Conservation (phyloP, 2,797 vertebrate species). For the Leptodon cayanensis region DNA sequence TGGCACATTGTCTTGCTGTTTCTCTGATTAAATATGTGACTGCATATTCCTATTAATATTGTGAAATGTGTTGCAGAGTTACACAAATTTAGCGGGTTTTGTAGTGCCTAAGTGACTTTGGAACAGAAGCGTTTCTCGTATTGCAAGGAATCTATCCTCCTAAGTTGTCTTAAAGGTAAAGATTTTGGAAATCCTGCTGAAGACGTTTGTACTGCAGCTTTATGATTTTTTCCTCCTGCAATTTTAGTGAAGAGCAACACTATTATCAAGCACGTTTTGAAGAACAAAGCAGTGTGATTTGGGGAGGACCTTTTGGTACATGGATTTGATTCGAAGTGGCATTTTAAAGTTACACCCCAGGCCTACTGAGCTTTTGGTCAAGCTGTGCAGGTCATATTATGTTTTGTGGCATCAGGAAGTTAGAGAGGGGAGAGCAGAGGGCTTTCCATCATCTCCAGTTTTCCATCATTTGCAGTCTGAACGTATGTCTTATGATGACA, state of each 20-base stretch:
- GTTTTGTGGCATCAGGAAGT: background rate
- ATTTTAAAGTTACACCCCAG: constrained; percentile 7
- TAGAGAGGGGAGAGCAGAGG: background rate
- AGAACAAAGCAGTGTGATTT: background rate
- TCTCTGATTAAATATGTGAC: background rate
- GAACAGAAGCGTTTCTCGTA: background rate
- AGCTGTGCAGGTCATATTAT: background rate
- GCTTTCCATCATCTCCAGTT: background rate
- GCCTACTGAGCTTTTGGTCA: background rate
- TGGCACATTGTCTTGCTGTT: background rate
- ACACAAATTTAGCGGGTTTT: accelerated
- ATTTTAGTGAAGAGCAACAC: background rate
- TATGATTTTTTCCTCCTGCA: background rate
- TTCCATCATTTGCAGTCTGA: background rate
- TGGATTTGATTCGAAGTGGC: background rate
- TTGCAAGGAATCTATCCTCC: background rate
- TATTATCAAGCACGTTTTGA: background rate
- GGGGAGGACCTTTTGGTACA: background rate
- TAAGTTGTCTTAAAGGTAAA: background rate
- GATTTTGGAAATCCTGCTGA: background rate
- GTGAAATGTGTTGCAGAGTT: background rate
- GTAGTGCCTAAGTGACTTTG: background rate
- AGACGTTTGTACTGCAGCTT: background rate
- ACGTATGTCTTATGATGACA: background rate
- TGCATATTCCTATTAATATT: background rate